Conservation (phyloP, 92 coral and sea anemone genomes). For the Palythoa heliodiscus region DNA sequence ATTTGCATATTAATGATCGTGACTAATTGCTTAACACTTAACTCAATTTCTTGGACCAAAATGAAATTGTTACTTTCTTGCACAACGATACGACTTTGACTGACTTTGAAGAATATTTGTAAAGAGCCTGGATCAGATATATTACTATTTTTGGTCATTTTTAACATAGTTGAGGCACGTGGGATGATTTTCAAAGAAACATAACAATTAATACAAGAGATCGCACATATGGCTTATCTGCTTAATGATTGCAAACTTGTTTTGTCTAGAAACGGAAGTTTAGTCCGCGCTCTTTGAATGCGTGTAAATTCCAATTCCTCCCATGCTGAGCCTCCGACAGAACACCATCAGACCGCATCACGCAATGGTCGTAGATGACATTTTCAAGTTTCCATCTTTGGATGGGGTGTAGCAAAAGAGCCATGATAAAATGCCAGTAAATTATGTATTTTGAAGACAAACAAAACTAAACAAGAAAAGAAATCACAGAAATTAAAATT, state of each 20-base stretch:
- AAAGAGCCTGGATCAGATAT: no score
- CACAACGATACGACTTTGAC: neutral
- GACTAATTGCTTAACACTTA: no score
- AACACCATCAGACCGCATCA: neutral
- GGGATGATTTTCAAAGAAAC: neutral
- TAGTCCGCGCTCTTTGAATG: neutral
- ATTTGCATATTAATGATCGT: no score
- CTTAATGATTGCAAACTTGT: neutral
- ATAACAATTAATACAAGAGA: neutral
- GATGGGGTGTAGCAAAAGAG: no score
- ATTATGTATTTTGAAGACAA: no score
- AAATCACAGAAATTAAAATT: no score
- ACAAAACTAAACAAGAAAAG: no score
- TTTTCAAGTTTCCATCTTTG: no score
- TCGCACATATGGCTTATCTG: neutral
- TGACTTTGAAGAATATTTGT: constrained; percentile 1
- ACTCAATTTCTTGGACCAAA: no score
- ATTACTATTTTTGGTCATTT: no score
- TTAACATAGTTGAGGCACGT: neutral
- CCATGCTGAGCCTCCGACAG: constrained; percentile 5
- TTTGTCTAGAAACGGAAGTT: constrained; percentile 25
- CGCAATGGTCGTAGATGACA: constrained; percentile 1
- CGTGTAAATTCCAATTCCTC: neutral
- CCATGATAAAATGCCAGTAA: no score
- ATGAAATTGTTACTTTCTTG: no score